Conservation (phyloP, 2,797 vertebrate species). For the Hippopotamyrus pictus region DNA sequence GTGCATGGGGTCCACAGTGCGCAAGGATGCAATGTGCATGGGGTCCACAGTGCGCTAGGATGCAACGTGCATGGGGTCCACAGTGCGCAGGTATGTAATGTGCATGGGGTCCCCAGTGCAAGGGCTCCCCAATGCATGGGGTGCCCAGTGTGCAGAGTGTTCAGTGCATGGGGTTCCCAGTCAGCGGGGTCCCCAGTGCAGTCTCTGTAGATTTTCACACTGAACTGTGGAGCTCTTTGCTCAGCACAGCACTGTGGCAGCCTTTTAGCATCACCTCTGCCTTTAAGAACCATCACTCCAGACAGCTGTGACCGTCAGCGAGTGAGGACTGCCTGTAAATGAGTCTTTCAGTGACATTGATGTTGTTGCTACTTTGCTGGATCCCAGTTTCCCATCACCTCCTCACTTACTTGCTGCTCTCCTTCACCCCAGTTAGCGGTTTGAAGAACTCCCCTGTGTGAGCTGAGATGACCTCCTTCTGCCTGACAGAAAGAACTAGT, state of each 20-base stretch:
- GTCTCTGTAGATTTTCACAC: background rate
- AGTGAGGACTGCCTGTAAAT: background rate
- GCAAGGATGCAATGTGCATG: no score
- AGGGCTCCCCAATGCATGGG: background rate
- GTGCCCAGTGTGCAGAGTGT: background rate
- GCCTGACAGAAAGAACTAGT: slow-evolving; percentile 1
- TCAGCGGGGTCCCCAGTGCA: background rate
- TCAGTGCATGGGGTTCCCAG: background rate
- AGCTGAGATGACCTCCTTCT: background rate
- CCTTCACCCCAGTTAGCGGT: background rate
- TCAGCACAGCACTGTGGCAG: background rate
- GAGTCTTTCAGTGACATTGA: background rate
- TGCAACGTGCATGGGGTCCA: no score
- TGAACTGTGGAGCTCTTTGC: background rate
- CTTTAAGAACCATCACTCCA: background rate
- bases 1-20: no score
- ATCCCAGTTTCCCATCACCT: background rate
- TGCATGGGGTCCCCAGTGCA: background rate
- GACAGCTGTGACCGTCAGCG: background rate
- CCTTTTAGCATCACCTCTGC: background rate
- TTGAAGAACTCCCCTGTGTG: background rate
- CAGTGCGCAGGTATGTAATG: background rate
- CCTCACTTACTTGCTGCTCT: background rate
- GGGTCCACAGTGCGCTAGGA: no score
- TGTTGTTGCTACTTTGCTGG: background rate